A percentile compares a stretch with the other conserved stretches of the same genome.
These are phyloP conservation scores for Agrotis ipsilon DNA, from an alignment of 2,888 invertebrate species.

Conservation along the genomic window DNA sequence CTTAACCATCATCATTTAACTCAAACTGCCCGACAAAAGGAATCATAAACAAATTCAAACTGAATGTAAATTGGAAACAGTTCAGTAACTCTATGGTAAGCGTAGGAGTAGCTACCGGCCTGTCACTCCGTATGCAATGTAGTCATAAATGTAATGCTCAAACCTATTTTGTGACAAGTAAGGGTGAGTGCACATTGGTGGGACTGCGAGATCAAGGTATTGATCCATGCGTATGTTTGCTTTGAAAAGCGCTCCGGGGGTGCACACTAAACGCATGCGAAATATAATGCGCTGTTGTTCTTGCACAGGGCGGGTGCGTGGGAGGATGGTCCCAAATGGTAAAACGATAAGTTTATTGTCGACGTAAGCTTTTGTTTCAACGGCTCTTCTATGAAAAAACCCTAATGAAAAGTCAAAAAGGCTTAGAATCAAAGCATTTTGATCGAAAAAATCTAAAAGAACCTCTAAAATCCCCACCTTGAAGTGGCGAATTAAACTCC, in stretches of 20 bases:
- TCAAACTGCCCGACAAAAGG: conserved; percentile 5
- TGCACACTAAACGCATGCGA: not conserved
- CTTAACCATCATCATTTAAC: not conserved
- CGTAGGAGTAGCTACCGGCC: conserved; percentile 56
- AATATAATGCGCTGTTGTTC: not conserved
- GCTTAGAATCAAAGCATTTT: not conserved
- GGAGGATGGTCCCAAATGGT: not conserved
- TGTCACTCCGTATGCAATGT: conserved; percentile 51
- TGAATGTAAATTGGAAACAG: conserved; percentile 39
- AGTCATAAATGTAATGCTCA: conserved; percentile 43
- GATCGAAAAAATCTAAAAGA: not conserved
- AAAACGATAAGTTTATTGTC: not conserved
- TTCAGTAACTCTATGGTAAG: conserved; percentile 46
- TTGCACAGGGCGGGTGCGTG: not conserved
- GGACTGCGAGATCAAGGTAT: not conserved
- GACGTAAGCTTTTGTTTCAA: conserved; percentile 8
- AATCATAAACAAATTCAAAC: conserved; percentile 16
- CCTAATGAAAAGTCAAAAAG: not conserved
- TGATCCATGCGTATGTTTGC: not conserved
- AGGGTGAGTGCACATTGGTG: conserved; percentile 20
- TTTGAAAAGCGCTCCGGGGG: conserved; percentile 16
- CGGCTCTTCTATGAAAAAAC: not conserved
- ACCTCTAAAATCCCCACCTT: not conserved
- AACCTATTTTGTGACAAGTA: conserved; percentile 31
- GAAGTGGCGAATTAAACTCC: not conserved